These are phyloP conservation scores for Physocephala rufipes DNA, from an alignment of 2,888 invertebrate genomes.

Conservation along the genomic window DNA sequence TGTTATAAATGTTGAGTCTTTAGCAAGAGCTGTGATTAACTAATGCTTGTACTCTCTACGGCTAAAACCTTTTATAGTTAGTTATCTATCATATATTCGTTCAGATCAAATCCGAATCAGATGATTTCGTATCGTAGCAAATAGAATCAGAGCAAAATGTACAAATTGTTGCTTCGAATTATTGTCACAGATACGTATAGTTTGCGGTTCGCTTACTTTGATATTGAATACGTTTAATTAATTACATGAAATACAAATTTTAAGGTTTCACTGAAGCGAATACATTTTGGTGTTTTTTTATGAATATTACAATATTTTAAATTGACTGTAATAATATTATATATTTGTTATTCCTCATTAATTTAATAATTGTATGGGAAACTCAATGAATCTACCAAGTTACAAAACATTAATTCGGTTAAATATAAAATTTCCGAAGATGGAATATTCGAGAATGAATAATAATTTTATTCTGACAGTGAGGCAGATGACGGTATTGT, in stretches of 20 bases:
- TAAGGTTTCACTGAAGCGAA: slow-evolving; percentile 13
- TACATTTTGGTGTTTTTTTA: background rate
- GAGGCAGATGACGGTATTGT: no score
- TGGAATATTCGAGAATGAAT: no score
- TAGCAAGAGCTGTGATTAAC: background rate
- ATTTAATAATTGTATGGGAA: background rate
- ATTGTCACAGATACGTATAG: slow-evolving; percentile 4
- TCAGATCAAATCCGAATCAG: background rate
- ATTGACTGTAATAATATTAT: background rate
- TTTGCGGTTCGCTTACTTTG: slow-evolving; percentile 10
- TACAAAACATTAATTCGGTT: background rate
- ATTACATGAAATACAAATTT: background rate
- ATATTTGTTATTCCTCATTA: background rate
- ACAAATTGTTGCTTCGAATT: background rate
- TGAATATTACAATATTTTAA: background rate
- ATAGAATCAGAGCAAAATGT: no score
- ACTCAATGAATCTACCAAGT: background rate
- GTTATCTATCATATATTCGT: background rate
- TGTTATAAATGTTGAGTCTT: background rate
- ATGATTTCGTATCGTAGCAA: no score
- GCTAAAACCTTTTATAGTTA: slow-evolving; percentile 18
- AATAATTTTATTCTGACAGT: no score
- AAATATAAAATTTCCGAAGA: no score
- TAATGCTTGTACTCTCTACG: background rate
- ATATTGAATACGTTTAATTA: slow-evolving; percentile 2